Evolutionary conservation across 2,113 vertebrate genomes (phyloP).

Genomic region (Hemibagrus wyckioides): DNA sequence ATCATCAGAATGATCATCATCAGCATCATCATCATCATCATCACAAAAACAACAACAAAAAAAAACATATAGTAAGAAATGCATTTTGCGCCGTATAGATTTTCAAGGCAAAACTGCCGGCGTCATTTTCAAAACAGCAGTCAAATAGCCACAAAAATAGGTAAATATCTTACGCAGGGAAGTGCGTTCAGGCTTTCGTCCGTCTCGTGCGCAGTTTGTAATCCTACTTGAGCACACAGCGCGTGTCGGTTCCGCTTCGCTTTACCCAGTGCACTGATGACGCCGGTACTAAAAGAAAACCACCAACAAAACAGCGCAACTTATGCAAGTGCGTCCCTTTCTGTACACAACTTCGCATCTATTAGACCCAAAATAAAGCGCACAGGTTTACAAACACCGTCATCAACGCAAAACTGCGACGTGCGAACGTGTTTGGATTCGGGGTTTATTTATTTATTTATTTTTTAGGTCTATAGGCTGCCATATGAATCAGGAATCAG

Average conservation of each 20-base stretch:
- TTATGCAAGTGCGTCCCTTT: not conserved
- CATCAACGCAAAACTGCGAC: not conserved
- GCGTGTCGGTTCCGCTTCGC: not conserved
- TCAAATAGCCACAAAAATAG: not conserved
- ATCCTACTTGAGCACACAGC: not conserved
- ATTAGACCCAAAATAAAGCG: not conserved
- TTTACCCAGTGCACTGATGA: not conserved
- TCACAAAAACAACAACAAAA: not conserved
- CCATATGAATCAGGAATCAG: not conserved
- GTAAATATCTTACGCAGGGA: not conserved
- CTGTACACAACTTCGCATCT: not conserved
- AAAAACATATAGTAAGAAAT: not conserved
- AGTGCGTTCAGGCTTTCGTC: not conserved
- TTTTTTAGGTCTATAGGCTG: not conserved
- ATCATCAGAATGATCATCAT: not conserved
- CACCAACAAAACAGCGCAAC: not conserved
- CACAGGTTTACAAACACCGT: not conserved
- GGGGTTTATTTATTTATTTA: no score
- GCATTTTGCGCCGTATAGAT: not conserved
- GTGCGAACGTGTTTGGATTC: not conserved
- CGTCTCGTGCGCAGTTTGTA: constrained; percentile 16
- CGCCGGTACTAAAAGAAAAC: not conserved
- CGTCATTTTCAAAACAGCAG: not conserved
- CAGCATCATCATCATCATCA: not conserved
- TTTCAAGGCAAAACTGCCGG: not conserved